A percentile compares a stretch with the other conserved stretches of the same genome.
Conservation (phyloP, 1,140 invertebrate genomes). For the Drosophila nigromelanica region DNA sequence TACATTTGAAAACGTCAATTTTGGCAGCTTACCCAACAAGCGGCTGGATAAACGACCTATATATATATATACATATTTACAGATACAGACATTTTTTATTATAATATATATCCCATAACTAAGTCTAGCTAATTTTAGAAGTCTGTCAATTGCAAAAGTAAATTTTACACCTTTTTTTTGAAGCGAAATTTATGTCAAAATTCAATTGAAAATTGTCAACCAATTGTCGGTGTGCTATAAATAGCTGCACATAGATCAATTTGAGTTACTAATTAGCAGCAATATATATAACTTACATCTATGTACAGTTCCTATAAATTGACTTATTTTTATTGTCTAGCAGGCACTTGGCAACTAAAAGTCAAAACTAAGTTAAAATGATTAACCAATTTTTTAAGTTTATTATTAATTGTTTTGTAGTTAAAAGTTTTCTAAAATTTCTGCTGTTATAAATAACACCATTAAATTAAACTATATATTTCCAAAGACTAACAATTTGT, state of each 20-base stretch:
- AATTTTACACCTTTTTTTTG: not conserved
- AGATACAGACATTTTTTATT: not conserved
- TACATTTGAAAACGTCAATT: conserved; percentile 12
- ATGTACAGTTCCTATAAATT: not conserved
- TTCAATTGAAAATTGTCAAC: conserved; percentile 27
- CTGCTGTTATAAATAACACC: not conserved
- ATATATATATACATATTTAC: not conserved
- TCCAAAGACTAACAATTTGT: not conserved
- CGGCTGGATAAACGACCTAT: conserved; percentile 13
- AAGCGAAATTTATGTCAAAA: conserved; percentile 1
- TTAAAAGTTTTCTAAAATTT: too few species aligned
- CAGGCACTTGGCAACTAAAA: not conserved
- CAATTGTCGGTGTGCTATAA: conserved; percentile 28
- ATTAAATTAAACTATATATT: not conserved
- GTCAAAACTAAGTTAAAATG: too few species aligned
- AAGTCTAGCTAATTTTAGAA: conserved; percentile 15
- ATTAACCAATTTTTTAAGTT: not conserved
- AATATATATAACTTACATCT: not conserved
- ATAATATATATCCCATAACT: conserved; percentile 1
- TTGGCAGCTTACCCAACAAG: not conserved
- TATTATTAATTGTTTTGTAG: not conserved
- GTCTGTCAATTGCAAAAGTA: not conserved
- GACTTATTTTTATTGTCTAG: too few species aligned
- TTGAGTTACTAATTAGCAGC: conserved; percentile 36
- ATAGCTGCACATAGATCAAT: conserved; percentile 19